These are phyloP conservation scores for Lamprotornis superbus DNA, from an alignment of 2,113 vertebrate species.

Conservation along the genomic window DNA sequence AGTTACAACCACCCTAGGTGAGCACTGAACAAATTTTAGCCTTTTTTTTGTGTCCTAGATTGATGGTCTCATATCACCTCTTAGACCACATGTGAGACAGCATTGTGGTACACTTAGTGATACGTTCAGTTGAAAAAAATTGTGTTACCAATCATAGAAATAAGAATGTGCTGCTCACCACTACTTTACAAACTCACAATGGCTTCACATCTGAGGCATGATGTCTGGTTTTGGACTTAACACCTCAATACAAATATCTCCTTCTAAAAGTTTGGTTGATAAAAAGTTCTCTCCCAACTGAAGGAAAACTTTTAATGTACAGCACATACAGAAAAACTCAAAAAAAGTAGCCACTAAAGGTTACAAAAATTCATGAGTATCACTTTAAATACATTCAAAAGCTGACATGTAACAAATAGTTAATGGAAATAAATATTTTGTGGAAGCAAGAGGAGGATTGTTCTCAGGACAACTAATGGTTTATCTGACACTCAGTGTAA, in stretches of 20 bases:
- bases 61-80: background rate
- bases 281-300: background rate
- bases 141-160: background rate
- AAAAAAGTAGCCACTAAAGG: background rate
- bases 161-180: background rate
- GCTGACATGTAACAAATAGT: background rate
- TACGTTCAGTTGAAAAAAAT: background rate
- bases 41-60: background rate
- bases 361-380: background rate
- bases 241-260: background rate
- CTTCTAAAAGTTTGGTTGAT: background rate
- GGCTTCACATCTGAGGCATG: background rate
- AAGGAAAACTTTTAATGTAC: background rate
- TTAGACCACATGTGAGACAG: background rate
- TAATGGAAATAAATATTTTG: background rate
- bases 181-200: background rate
- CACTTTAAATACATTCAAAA: background rate
- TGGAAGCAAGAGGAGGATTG: background rate
- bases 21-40: background rate
- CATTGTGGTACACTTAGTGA: background rate
- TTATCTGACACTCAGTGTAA: background rate
- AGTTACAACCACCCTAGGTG: background rate
- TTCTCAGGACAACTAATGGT: background rate
- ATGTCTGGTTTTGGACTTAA: background rate
- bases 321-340: accelerated